phyloP scores from a whole-genome alignment of 2,888 invertebrate genomes.

The Brachyptera putata region DNA sequence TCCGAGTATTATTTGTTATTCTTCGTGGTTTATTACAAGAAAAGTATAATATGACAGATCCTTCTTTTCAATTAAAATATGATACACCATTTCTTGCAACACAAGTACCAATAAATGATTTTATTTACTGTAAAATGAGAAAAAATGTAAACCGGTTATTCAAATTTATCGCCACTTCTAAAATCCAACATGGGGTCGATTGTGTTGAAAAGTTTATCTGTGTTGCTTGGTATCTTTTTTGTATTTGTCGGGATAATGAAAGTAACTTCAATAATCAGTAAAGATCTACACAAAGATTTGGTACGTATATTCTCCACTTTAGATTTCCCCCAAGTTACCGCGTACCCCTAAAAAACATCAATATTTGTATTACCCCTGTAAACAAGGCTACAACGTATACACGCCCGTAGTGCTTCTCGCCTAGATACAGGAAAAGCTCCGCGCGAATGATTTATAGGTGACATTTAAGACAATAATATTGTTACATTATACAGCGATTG shows the following conservation, averaged over 20 bases:
- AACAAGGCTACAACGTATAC: constrained; percentile 19
- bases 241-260: constrained; percentile 93
- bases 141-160: too few relatives aligned
- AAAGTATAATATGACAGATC: too few relatives aligned
- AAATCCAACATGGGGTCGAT: constrained; percentile 58
- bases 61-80: too few relatives aligned
- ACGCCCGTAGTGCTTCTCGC: constrained; percentile 10
- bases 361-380: constrained; percentile 19
- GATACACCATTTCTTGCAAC: too few relatives aligned
- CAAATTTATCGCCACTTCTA: constrained; percentile 12
- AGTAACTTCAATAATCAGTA: constrained; percentile 84
- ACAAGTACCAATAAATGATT: too few relatives aligned
- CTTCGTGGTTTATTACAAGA: too few relatives aligned
- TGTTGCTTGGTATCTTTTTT: constrained; percentile 90
- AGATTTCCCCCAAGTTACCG: not conserved
- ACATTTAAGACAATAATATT: constrained; percentile 4
- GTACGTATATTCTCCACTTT: constrained; percentile 54
- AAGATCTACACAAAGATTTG: constrained; percentile 94
- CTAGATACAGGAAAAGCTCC: constrained; percentile 20
- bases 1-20: too few relatives aligned
- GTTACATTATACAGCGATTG: constrained; percentile 2
- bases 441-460: not conserved
- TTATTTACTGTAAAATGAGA: too few relatives aligned
- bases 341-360: not conserved
- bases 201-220: constrained; percentile 84